Evolutionary conservation across 37 sponge, comb jelly and placozoan genomes (phyloP), one percentile per base, ranked within the genome.

Genomic region (Spongilla lacustris): DNA sequence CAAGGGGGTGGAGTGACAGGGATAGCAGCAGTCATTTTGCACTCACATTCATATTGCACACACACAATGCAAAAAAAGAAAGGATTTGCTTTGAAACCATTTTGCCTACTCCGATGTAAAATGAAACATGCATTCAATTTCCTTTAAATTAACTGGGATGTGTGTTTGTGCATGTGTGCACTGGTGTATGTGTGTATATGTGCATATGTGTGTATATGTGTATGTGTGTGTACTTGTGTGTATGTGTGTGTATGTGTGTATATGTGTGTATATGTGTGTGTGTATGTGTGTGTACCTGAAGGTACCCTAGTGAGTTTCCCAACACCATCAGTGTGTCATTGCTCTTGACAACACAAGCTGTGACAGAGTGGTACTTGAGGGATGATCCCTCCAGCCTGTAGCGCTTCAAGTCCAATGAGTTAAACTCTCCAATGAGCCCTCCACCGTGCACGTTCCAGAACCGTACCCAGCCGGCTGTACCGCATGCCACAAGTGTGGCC

Each of bases 371-470:
- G 58, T 83, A 76, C 66, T 46, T 74, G 74, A 73, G 35, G 67
- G 67, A 2, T 0, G 21, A 68, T 23, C 35, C 69, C 4, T 41
- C 4, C 23, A 81, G 46, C 21, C 38, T 36, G 82, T 84, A 82
- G n/a, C 85, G 32, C 58, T 66, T 50, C 24, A 11, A 21, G 67
- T 72, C 74, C 81, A 50, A 79, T 17, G 71, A 26, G 27, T 75
- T 90, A 25, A 71, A 71, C 37, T 71, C 73, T 30, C 77, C 89
- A 36, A 69, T 67, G 26, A 96, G 79, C 36, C 95, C 97, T 5
- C 90, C 76, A 13, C 92, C 90, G 72, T 75, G 32, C 34, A 89
- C 77, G 75, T 87, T 96, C 97, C 97, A 96, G 77, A 96, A 89
- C 78, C 83, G 79, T 9, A 96, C 90, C 90, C 83, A 85, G 12